A percentile compares a stretch with the other conserved stretches of the same genome.
These are phyloP conservation scores for Anser brachyrhynchus DNA, from an alignment of 2,113 vertebrate species.

Conservation along the genomic window DNA sequence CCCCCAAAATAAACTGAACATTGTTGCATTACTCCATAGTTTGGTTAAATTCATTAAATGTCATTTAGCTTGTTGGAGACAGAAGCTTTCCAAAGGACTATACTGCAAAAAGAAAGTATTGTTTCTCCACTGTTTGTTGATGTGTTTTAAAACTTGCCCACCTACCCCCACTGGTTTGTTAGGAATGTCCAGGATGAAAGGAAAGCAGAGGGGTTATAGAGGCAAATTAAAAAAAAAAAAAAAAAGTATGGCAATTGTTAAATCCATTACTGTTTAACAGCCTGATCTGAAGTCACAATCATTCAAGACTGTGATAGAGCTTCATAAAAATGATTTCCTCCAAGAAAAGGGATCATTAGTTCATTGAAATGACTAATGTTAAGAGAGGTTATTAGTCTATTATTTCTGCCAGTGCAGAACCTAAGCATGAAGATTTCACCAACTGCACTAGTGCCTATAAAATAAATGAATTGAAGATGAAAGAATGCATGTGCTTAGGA, in stretches of 20 bases:
- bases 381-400: slow-evolving; percentile 2
- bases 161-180: neutral
- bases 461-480: neutral
- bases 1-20: neutral
- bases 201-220: neutral
- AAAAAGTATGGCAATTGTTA: neutral
- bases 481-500: neutral
- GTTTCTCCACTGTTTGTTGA: neutral
- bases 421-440: neutral
- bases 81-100: neutral
- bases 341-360: slow-evolving; percentile 32
- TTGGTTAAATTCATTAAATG: neutral
- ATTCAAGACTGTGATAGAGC: neutral
- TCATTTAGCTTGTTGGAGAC: neutral
- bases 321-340: slow-evolving; percentile 42
- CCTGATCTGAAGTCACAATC: neutral
- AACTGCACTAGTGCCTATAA: neutral
- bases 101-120: neutral
- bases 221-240: neutral
- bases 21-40: neutral
- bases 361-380: slow-evolving; percentile 20
- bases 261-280: slow-evolving; percentile 3
- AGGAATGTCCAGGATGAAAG: neutral
- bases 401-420: slow-evolving; percentile 20
- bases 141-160: neutral